Evolutionary conservation across 2,797 vertebrate species (phyloP).

Genomic region (Diceros bicornis): DNA sequence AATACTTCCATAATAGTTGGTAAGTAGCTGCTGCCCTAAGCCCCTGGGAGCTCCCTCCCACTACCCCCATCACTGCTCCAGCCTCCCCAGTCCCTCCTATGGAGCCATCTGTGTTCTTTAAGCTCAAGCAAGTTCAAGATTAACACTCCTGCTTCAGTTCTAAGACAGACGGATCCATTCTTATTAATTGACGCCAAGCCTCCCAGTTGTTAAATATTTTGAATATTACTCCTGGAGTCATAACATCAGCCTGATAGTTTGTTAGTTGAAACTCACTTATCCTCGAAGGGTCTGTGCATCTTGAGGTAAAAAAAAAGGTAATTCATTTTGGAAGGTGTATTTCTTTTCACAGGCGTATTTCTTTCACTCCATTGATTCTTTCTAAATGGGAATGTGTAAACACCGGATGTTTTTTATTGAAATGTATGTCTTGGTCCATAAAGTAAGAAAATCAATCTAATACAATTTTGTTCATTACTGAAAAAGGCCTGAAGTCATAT

Average conservation of each 20-base stretch:
- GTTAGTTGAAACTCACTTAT: background rate
- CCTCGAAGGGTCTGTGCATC: background rate
- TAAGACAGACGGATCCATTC: background rate
- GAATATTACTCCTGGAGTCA: background rate
- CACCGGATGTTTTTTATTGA: background rate
- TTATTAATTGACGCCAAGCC: background rate
- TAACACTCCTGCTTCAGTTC: background rate
- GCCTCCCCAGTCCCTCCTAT: background rate
- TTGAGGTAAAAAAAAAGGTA: background rate
- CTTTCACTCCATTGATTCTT: background rate
- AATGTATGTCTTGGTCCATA: background rate
- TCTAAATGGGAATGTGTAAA: background rate
- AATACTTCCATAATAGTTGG: background rate
- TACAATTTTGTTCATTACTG: background rate
- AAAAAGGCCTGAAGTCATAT: slow-evolving; percentile 6
- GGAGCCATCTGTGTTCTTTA: background rate
- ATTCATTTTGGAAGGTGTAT: background rate
- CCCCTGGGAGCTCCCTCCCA: fast-evolving
- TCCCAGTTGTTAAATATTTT: background rate
- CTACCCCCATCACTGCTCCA: background rate
- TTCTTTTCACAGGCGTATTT: background rate
- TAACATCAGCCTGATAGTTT: background rate
- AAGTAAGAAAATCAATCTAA: slow-evolving; percentile 31
- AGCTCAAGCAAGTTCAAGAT: background rate
- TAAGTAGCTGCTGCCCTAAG: background rate